A percentile compares a stretch with the other conserved stretches of the same genome.
Conservation (phyloP, 2,113 vertebrate genomes). For the Brachirus orientalis region DNA sequence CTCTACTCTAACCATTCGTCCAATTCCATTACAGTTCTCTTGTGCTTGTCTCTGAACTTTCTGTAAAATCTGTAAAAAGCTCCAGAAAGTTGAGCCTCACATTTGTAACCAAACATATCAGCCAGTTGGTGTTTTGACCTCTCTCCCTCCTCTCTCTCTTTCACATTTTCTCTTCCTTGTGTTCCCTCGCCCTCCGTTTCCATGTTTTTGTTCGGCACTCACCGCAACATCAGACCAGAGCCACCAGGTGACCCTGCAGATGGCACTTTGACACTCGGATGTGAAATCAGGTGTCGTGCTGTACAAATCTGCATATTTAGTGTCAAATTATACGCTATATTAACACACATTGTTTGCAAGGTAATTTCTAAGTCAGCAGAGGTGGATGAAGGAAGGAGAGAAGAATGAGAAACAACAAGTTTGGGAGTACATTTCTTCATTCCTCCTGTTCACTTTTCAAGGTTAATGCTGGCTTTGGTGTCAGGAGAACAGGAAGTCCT, state of each 20-base stretch:
- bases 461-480: slow-evolving; percentile 51
- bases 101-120: slow-evolving; percentile 29
- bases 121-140: slow-evolving; percentile 54
- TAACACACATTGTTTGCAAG: slow-evolving; percentile 78
- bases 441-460: slow-evolving; percentile 71
- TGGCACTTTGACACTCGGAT: slow-evolving; percentile 81
- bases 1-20: neutral
- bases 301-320: slow-evolving; percentile 80
- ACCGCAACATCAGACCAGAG: slow-evolving; percentile 54
- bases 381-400: slow-evolving; percentile 31
- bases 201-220: slow-evolving; percentile 36
- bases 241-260: slow-evolving; percentile 79
- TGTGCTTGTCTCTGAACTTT: neutral
- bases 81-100: slow-evolving; percentile 43
- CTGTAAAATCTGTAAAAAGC: neutral
- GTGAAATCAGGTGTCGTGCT: slow-evolving; percentile 80
- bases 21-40: neutral
- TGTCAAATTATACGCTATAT: slow-evolving; percentile 85
- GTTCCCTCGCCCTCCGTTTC: slow-evolving; percentile 28
- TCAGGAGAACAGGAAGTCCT: slow-evolving; percentile 58
- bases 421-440: slow-evolving; percentile 66
- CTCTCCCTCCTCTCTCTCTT: slow-evolving; percentile 36
- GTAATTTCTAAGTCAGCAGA: slow-evolving; percentile 79
- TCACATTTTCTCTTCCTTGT: slow-evolving; percentile 36
- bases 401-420: slow-evolving; percentile 60